Base-by-base conservation (phyloP, 2,888 invertebrate genomes). In the Orthosia incerta region DNA sequence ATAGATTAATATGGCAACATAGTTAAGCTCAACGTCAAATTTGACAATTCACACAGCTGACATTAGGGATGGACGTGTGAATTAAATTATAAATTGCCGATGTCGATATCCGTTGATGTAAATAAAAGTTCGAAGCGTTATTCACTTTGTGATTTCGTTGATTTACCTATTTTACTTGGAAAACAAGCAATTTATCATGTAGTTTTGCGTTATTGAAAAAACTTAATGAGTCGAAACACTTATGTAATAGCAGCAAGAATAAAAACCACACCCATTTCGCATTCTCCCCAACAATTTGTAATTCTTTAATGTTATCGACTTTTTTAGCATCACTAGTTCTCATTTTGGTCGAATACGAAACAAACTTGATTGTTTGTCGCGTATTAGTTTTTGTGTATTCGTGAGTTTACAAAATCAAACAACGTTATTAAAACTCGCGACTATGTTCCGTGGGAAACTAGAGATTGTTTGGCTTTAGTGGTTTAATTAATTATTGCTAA, bases 371-470 rank as follows among this genome's bases (percentile, higher is more conserved):
- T 63, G 57, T 62, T 26, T 74, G 60, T 74, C 60, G 74, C 48
- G 11, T 77, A 57, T 16, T 67, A n/a, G 73, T 55, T 73, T 66
- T 59, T 69, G 74, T 68, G 61, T 53, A 59, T 69, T 45, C 23
- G 15, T 46, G 12, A 26, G 26, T 62, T 61, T 57, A 50, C 18
- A 59, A 71, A 51, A 53, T 63, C 46, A 20, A 63, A 39, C 26
- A 46, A 51, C 18, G 13, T 31, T 16, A 62, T 48, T 73, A 3
- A 3, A 45, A 56, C 48, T 26, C 56, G 55, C 70, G 60, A 74
- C 31, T 68, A 86, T 83, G 84, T 66, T 75, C 26, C 65, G 59
- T 69, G 61, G 39, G 67, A 76, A 83, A 61, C n/a, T 55, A 59
- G 62, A 76, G 31, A 67, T 70, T 57, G 15, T 78, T 55, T 70